Conservation (phyloP, 2,797 vertebrate species). For the Typhlichthys eigenmanni region DNA sequence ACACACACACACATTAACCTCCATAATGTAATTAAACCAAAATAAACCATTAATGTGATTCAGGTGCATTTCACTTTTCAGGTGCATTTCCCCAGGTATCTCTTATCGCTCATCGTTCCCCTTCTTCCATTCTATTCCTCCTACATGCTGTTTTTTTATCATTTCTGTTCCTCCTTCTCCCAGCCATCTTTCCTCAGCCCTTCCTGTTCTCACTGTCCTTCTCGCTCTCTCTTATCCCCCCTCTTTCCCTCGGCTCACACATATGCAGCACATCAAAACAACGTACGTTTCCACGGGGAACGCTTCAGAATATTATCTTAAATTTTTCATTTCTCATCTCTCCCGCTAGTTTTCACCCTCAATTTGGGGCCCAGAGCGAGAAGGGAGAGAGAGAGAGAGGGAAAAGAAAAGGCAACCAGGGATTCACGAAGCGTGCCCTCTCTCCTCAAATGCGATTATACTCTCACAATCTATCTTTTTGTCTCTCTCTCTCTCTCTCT, state of each 20-base stretch:
- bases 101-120: constrained; percentile 9
- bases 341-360: constrained; percentile 63
- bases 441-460: constrained; percentile 63
- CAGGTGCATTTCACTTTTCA: constrained; percentile 13
- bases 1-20: too few species aligned
- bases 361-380: constrained; percentile 69
- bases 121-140: not conserved
- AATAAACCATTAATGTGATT: constrained; percentile 1
- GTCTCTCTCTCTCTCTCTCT: constrained; percentile 28
- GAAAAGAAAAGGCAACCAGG: constrained; percentile 56
- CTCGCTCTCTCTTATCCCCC: constrained; percentile 10
- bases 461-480: constrained; percentile 52
- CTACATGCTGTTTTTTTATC: not conserved
- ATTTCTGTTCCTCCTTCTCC: not conserved
- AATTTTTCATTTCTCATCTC: constrained; percentile 67
- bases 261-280: constrained; percentile 51
- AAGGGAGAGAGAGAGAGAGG: not conserved
- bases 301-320: constrained; percentile 65
- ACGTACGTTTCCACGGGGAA: constrained; percentile 43
- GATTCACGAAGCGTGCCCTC: constrained; percentile 63
- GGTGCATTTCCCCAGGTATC: constrained; percentile 1
- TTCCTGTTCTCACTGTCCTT: constrained; percentile 2
- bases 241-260: constrained; percentile 26
- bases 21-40: too few species aligned
- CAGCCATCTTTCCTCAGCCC: not conserved